Percentiles rank a stretch among this genome's conserved stretches.
Conservation (phyloP, 2,888 invertebrate species). For the Allophyes oxyacanthae region DNA sequence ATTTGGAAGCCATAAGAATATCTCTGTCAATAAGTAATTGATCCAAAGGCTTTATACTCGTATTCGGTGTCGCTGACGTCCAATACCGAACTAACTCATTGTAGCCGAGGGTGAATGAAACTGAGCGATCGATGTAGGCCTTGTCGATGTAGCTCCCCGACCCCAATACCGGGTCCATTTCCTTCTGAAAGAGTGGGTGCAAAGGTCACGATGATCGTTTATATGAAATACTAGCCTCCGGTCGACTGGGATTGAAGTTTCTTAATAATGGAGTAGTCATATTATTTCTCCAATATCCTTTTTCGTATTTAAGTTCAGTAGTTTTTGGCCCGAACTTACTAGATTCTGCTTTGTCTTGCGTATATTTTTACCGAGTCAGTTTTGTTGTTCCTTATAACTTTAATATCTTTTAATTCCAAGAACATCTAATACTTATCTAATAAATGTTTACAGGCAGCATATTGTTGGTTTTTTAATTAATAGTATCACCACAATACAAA, state of each 20-base stretch:
- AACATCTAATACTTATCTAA: conserved; percentile 41
- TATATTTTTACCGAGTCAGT: background rate
- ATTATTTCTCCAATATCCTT: background rate
- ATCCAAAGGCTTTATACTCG: conserved; percentile 8
- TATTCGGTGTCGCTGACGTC: conserved; percentile 6
- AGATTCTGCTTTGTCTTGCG: background rate
- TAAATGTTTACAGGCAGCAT: conserved; percentile 44
- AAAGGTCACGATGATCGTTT: conserved; percentile 26
- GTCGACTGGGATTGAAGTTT: conserved; percentile 7
- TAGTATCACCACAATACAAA: conserved; percentile 76
- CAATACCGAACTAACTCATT: conserved; percentile 22
- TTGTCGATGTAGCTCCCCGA: conserved; percentile 16
- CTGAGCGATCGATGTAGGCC: conserved; percentile 34
- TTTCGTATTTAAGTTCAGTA: background rate
- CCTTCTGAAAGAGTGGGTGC: conserved; percentile 29
- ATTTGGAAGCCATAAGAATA: background rate
- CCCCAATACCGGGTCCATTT: conserved; percentile 23
- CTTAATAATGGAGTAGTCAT: conserved; percentile 1
- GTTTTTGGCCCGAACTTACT: no score
- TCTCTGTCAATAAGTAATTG: no score
- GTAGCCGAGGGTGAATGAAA: conserved; percentile 43
- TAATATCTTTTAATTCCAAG: conserved; percentile 46
- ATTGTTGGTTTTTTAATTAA: conserved; percentile 64
- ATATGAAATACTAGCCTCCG: conserved; percentile 9
- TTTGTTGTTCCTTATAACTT: conserved; percentile 1